Conservation (phyloP, 1,140 invertebrate species). For the Anastatus disparis region DNA sequence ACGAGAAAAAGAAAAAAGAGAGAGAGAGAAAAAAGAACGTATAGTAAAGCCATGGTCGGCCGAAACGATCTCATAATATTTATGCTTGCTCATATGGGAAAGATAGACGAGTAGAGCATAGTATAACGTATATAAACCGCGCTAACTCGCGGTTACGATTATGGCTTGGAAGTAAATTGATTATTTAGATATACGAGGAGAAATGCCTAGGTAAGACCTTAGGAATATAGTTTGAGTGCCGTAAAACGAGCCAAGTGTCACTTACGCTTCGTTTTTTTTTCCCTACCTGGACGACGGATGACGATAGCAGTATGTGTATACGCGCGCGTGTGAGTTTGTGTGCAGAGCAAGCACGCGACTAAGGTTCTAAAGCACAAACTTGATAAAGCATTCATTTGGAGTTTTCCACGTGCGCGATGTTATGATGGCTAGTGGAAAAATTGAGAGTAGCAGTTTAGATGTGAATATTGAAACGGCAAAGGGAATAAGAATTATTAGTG, state of each 20-base stretch:
- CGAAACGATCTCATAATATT: constrained; percentile 53
- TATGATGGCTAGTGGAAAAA: too few relatives aligned
- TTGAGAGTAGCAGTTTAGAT: too few relatives aligned
- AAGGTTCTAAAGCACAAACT: too few relatives aligned
- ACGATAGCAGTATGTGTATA: too few relatives aligned
- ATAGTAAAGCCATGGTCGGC: background rate
- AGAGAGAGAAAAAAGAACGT: background rate
- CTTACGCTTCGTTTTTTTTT: constrained; percentile 22
- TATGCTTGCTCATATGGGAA: constrained; percentile 48
- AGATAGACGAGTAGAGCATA: constrained; percentile 35
- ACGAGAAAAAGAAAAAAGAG: too few relatives aligned
- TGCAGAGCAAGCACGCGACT: too few relatives aligned
- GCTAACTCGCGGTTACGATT: constrained; percentile 65
- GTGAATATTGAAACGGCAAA: too few relatives aligned
- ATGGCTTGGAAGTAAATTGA: constrained; percentile 61
- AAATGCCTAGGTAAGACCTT: background rate
- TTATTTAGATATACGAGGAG: constrained; percentile 62
- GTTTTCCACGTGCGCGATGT: too few relatives aligned
- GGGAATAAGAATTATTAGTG: too few relatives aligned
- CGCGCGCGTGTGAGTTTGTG: too few relatives aligned
- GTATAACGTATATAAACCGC: constrained; percentile 51
- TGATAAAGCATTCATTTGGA: too few relatives aligned
- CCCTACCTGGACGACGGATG: too few relatives aligned
- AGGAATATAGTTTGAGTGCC: constrained; percentile 48
- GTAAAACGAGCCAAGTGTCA: constrained; percentile 56